Percentiles rank a stretch among this genome's conserved stretches.
These are phyloP conservation scores for Eupithecia insigniata DNA, from an alignment of 2,888 invertebrate genomes.

Conservation along the genomic window DNA sequence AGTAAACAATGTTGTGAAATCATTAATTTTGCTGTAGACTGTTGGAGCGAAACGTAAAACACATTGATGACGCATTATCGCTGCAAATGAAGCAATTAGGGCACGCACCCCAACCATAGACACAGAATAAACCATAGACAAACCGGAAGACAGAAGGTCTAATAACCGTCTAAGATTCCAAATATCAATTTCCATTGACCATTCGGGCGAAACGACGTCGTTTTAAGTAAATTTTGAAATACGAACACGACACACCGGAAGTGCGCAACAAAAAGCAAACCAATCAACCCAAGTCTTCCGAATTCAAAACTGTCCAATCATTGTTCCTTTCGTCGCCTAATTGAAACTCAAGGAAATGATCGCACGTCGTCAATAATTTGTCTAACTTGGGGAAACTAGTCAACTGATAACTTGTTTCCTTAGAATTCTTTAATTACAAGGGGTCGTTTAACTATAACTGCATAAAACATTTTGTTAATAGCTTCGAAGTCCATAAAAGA, in stretches of 20 bases:
- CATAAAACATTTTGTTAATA: slow-evolving; percentile 5
- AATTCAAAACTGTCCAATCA: slow-evolving; percentile 72
- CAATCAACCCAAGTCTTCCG: slow-evolving; percentile 76
- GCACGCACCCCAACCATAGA: slow-evolving; percentile 74
- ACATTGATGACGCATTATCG: slow-evolving; percentile 67
- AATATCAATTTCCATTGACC: slow-evolving; percentile 81
- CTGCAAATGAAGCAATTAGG: slow-evolving; percentile 82
- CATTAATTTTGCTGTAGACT: slow-evolving; percentile 30
- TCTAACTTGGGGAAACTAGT: slow-evolving; percentile 39
- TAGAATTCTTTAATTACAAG: slow-evolving; percentile 73
- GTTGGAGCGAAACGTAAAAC: slow-evolving; percentile 62
- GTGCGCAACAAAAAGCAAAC: slow-evolving; percentile 77
- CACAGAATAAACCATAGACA: slow-evolving; percentile 50
- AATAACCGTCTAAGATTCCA: slow-evolving; percentile 79
- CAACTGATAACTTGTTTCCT: slow-evolving; percentile 56
- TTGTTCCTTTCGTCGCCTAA: slow-evolving; percentile 62
- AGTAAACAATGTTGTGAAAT: slow-evolving; percentile 8
- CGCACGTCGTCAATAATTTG: slow-evolving; percentile 48
- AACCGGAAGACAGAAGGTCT: slow-evolving; percentile 80
- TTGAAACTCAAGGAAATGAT: slow-evolving; percentile 45
- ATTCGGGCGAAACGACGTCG: slow-evolving; percentile 71
- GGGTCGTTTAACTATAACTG: slow-evolving; percentile 46
- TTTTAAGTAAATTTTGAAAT: slow-evolving; percentile 63
- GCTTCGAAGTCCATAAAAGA: not conserved
- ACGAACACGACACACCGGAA: slow-evolving; percentile 72